phyloP scores from a whole-genome alignment of 2,888 invertebrate species.

The Hirtodrosophila trivittata region DNA sequence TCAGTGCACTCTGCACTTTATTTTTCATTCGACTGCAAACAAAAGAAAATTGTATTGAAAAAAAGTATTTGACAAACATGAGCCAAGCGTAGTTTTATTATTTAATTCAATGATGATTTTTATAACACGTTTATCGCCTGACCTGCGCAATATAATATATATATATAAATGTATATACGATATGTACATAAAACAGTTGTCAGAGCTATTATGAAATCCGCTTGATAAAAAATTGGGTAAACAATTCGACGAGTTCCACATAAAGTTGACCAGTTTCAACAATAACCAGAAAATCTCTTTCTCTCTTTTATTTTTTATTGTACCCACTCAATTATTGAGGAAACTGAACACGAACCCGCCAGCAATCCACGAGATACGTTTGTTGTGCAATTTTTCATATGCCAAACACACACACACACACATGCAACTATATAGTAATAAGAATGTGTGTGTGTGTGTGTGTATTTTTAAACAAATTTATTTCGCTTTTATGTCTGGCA shows the following conservation, averaged over 20 bases:
- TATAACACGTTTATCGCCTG: too few species aligned
- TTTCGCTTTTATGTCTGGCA: conserved; percentile 41
- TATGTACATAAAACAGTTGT: neutral
- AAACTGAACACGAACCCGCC: conserved; percentile 32
- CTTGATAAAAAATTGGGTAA: conserved; percentile 6
- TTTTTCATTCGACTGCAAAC: neutral
- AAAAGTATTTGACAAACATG: conserved; percentile 24
- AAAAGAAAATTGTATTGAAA: too few species aligned
- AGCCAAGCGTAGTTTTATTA: conserved; percentile 29
- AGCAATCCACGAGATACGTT: conserved; percentile 47
- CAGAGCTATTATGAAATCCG: conserved; percentile 21
- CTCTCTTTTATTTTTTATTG: conserved; percentile 9
- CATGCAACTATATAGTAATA: neutral
- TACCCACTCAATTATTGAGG: conserved; percentile 43
- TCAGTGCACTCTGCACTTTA: neutral
- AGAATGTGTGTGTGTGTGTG: conserved; percentile 3
- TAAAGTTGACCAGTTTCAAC: conserved; percentile 44
- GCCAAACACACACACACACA: conserved; percentile 5
- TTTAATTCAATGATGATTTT: conserved; percentile 36
- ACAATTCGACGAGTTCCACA: conserved; percentile 11
- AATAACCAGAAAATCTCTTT: conserved; percentile 11
- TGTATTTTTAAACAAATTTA: conserved; percentile 47
- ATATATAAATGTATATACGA: neutral
- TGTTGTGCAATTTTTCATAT: conserved; percentile 42
- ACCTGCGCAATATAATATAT: conserved; percentile 1